A percentile compares a stretch with the other conserved stretches of the same genome.
These are phyloP conservation scores for Cecropterus lyciades DNA, from an alignment of 1,140 invertebrate species.

Conservation along the genomic window DNA sequence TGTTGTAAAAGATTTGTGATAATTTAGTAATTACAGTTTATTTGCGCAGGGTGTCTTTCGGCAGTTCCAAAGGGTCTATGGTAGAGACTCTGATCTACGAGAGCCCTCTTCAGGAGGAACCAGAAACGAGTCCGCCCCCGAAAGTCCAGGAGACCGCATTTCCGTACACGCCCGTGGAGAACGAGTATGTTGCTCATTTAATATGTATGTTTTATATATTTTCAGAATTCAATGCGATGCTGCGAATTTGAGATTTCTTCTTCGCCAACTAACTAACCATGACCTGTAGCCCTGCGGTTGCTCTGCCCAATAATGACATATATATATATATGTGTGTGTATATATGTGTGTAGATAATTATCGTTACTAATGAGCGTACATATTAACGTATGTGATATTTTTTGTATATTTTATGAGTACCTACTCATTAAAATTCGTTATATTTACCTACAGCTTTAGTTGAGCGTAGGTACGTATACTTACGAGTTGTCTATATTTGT, in stretches of 20 bases:
- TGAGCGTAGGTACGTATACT: no score
- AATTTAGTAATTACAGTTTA: conserved; percentile 19
- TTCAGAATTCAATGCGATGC: conserved; percentile 45
- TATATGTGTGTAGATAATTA: no score
- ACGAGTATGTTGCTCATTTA: conserved; percentile 85
- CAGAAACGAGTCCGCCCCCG: conserved; percentile 82
- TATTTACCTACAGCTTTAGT: no score
- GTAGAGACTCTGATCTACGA: conserved; percentile 96
- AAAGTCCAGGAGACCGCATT: conserved; percentile 73
- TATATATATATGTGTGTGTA: no score
- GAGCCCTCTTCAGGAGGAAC: conserved; percentile 90
- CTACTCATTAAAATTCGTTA: no score
- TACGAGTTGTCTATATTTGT: background rate
- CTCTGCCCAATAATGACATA: no score
- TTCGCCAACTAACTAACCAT: background rate
- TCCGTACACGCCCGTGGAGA: conserved; percentile 80
- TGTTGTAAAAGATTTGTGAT: background rate
- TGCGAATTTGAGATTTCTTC: conserved; percentile 23
- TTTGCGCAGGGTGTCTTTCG: conserved; percentile 93
- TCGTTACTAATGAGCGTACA: no score
- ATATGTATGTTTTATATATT: conserved; percentile 73
- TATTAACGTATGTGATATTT: no score
- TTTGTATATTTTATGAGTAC: no score
- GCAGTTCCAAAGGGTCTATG: conserved; percentile 97
- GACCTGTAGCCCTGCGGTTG: no score